Evolutionary conservation across 2,888 invertebrate species (phyloP), one percentile per base, ranked within the genome.

Genomic region (Melipona bicolor): DNA sequence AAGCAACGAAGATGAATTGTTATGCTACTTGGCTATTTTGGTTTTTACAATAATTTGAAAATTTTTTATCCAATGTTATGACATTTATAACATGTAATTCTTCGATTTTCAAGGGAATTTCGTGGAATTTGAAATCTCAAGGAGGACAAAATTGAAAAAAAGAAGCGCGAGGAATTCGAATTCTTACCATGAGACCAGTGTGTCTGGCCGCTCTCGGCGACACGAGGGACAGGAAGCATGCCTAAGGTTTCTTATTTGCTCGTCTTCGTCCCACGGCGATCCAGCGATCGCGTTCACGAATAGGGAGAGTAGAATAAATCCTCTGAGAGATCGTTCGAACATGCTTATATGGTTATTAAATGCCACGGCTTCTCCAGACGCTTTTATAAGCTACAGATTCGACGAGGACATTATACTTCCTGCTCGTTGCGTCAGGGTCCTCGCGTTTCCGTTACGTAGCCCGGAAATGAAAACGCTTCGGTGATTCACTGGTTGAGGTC

Each of bases 101-200:
- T 15, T 56, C 1, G 32, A 27, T 27, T 36, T 36, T 36, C 36
- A 36, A 0, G 0, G 2, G 17, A 0, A 56, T 56, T n/a, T n/a
- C 2, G 4, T 54, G 21, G 21, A 11, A 54, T 56, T 13, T 2
- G 13, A 56, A n/a, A n/a, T 56, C 13, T n/a, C 4, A 56, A 56
- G 13, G 0, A 56, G 1, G 56, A 56, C n/a, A 3, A 13, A 56
- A 56, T n/a, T 56, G 13, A n/a, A 5, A n/a, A n/a, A 5, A 56
- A 59, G 5, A 59, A 13, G n/a, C n/a, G 56, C n/a, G 56, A n/a
- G 17, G 4, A 13, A n/a, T 54, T 70, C n/a, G n/a, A 32, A n/a
- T 64, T 56, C 88, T 91, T 81, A 91, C 92, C 90, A 86, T 24
- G 87, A 77, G 9, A 87, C 68, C n/a, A 90, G 43, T 36, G 83